These are phyloP conservation scores for Limanda limanda DNA, from an alignment of 2,113 vertebrate genomes.

Conservation along the genomic window DNA sequence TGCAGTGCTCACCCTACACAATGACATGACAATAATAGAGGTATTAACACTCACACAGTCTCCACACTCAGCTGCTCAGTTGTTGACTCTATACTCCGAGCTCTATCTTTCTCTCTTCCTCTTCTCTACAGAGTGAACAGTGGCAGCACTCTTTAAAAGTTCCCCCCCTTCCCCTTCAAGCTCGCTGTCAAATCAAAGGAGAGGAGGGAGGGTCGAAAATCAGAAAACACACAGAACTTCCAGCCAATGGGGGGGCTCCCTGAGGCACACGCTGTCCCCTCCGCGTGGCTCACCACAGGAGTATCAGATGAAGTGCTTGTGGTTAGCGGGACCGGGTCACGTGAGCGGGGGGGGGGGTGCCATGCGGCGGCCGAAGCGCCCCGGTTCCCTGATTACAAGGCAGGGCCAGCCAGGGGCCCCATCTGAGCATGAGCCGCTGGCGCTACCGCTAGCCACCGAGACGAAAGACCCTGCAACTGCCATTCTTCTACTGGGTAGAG, in stretches of 20 bases:
- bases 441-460: conserved; percentile 70
- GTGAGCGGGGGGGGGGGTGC: conserved; percentile 76
- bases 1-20: neutral
- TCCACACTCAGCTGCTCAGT: conserved; percentile 15
- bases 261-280: conserved; percentile 69
- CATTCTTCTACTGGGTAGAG: conserved; percentile 32
- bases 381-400: conserved; percentile 84
- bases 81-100: conserved; percentile 17
- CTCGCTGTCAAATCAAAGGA: conserved; percentile 76
- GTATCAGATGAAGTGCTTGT: conserved; percentile 85
- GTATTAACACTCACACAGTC: conserved; percentile 59
- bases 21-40: neutral
- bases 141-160: conserved; percentile 67
- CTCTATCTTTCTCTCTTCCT: conserved; percentile 50
- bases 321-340: conserved; percentile 79
- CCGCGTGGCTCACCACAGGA: conserved; percentile 74
- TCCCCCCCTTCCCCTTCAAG: conserved; percentile 58
- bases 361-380: conserved; percentile 66
- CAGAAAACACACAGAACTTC: conserved; percentile 58
- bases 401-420: conserved; percentile 72
- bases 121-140: conserved; percentile 44
- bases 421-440: conserved; percentile 75
- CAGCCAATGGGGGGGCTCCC: conserved; percentile 74
- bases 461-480: conserved; percentile 67
- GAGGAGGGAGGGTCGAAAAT: conserved; percentile 62